Evolutionary conservation across 2,797 vertebrate genomes (phyloP), one percentile per base, ranked within the genome.

Genomic region (Mallotus villosus): DNA sequence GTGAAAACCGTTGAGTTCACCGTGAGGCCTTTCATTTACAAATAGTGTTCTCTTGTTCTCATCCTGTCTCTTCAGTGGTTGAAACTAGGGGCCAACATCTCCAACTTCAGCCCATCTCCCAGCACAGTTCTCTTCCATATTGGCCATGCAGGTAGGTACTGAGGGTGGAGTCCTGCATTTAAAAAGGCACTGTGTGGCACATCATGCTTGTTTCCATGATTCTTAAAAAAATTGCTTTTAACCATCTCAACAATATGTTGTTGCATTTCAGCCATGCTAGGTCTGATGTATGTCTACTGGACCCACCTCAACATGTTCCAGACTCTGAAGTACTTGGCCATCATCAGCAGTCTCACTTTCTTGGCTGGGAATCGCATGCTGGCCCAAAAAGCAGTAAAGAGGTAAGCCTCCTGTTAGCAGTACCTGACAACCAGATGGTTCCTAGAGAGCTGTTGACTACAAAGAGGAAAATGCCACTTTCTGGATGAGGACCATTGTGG

Each of bases 301-400:
- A 99, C 97, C 82, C 96, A 98, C 68, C 95, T 99, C 78, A 94
- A 99, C 93, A 99, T 99, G 98, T 99, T 99, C 92, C 97, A 99
- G 92, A 99, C 97, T 19, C 90, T 99, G 76, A 97, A 99, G 90
- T 99, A 99, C 88, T 91, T 99, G 91, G 96, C 97, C 65, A 92
- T 99, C 86, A 89, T 99, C 25, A 97, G 98, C 21, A 94, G 93
- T 3, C 78, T 99, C 73, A 99, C 98, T 0, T 99, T 99, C 93
- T 94, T 99, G 51, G 96, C 97, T 61, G 98, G 98, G 73, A 99
- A 99, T 87, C 96, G 96, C 79, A 99, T 99, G 98, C 91, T 99
- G 85, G 97, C 98, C 78, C 97, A 98, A 79, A 99, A 98, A 90
- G 98, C 98, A 83, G 93, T 99, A 25, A 99, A 99, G 92, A 93